Percentiles rank a stretch among this genome's conserved stretches.
Evolutionary conservation across 2,113 vertebrate species (phyloP).

Genomic region (Carettochelys insculpta): DNA sequence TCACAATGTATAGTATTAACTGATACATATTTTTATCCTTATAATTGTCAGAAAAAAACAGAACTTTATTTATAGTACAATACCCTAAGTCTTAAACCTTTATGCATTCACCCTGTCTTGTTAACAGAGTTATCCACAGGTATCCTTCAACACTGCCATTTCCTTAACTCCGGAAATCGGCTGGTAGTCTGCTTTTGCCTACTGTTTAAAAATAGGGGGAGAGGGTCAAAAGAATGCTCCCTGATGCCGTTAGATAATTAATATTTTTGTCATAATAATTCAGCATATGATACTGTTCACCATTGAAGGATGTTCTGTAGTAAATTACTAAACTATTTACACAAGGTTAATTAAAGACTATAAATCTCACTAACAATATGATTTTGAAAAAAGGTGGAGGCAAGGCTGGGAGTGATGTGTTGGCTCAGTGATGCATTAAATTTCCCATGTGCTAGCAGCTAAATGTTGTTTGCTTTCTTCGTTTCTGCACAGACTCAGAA

Average conservation of each 20-base stretch:
- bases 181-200: constrained; percentile 23
- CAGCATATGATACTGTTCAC: constrained; percentile 79
- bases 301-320: constrained; percentile 75
- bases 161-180: constrained; percentile 30
- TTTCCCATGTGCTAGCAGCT: not conserved
- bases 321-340: constrained; percentile 86
- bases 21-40: not conserved
- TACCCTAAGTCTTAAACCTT: constrained; percentile 1
- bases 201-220: constrained; percentile 56
- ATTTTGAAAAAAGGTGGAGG: constrained; percentile 29
- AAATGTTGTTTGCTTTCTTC: constrained; percentile 33
- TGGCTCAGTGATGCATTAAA: constrained; percentile 40
- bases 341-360: constrained; percentile 77
- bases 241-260: constrained; percentile 77
- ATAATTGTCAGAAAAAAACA: not conserved
- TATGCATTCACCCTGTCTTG: not conserved
- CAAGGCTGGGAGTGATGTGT: not conserved
- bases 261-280: constrained; percentile 84
- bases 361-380: constrained; percentile 56
- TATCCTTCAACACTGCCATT: constrained; percentile 28
- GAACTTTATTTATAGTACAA: not conserved
- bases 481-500: not conserved
- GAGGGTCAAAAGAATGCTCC: constrained; percentile 66
- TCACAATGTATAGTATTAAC: not conserved
- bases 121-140: not conserved